phyloP scores from a whole-genome alignment of 2,113 vertebrate species.

The Morone saxatilis region DNA sequence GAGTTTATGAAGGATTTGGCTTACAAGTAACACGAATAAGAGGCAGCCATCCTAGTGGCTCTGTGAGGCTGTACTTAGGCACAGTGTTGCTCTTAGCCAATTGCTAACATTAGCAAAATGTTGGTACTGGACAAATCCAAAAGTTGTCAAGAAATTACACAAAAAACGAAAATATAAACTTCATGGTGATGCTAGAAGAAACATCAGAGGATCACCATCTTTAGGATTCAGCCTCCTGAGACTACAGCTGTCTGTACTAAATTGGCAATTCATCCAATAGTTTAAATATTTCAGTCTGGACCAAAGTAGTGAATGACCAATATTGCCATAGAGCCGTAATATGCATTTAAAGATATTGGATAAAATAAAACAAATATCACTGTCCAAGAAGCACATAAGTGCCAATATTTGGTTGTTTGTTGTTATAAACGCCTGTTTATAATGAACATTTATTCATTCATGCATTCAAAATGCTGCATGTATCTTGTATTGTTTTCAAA shows the following conservation, averaged over 20 bases:
- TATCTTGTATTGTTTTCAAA: slow-evolving; percentile 3
- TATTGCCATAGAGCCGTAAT: too few relatives aligned
- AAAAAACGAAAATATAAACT: too few relatives aligned
- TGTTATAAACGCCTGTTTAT: background rate
- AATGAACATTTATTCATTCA: background rate
- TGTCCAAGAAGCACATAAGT: background rate
- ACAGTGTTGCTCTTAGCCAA: background rate
- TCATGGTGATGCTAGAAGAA: too few relatives aligned
- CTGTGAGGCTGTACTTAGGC: background rate
- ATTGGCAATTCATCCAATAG: background rate
- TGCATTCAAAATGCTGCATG: background rate
- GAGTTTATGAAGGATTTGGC: background rate
- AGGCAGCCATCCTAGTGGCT: background rate
- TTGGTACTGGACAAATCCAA: too few relatives aligned
- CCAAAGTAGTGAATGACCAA: background rate
- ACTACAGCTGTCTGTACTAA: too few relatives aligned
- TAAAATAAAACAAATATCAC: background rate
- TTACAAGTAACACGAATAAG: background rate
- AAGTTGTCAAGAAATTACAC: too few relatives aligned
- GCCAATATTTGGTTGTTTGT: too few relatives aligned
- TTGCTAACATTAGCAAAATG: background rate
- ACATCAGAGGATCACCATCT: too few relatives aligned
- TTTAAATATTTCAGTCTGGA: too few relatives aligned
- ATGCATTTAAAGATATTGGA: too few relatives aligned
- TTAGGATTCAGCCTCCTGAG: too few relatives aligned